Evolutionary conservation across 2,113 vertebrate species (phyloP).

Genomic region (Megaptera novaeangliae): DNA sequence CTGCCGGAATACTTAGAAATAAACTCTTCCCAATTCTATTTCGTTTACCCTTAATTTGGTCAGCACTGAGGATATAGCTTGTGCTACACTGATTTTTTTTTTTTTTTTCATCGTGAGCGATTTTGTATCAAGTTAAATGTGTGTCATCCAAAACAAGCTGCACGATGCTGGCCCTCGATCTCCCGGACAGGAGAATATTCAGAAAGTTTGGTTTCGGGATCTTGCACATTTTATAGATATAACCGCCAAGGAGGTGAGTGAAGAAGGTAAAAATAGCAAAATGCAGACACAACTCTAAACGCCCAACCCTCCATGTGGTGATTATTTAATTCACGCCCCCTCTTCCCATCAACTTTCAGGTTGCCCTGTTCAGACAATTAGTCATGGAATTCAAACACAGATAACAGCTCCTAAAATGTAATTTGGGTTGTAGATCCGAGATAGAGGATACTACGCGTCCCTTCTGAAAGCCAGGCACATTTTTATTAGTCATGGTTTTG

Average conservation of each 20-base stretch:
- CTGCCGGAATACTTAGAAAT: background rate
- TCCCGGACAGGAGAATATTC: background rate
- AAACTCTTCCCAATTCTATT: background rate
- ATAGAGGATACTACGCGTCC: accelerated
- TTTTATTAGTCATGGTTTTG: background rate
- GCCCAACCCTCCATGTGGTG: accelerated
- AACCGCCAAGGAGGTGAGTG: background rate
- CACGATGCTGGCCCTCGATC: accelerated
- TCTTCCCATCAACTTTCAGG: accelerated
- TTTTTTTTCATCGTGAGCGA: background rate
- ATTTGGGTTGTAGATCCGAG: accelerated
- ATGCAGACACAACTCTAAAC: accelerated
- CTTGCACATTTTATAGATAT: accelerated
- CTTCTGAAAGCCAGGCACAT: background rate
- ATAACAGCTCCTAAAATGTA: too few relatives aligned
- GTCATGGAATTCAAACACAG: accelerated
- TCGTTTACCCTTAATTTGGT: background rate
- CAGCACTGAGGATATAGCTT: too few relatives aligned
- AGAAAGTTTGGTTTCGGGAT: too few relatives aligned
- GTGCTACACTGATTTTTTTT: background rate
- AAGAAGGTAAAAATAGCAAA: too few relatives aligned
- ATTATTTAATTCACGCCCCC: accelerated
- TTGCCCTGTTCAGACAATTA: background rate
- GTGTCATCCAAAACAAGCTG: accelerated
- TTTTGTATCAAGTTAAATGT: background rate